These are phyloP conservation scores for Drosophila trapezifrons DNA, from an alignment of 1,140 invertebrate species.

Conservation along the genomic window DNA sequence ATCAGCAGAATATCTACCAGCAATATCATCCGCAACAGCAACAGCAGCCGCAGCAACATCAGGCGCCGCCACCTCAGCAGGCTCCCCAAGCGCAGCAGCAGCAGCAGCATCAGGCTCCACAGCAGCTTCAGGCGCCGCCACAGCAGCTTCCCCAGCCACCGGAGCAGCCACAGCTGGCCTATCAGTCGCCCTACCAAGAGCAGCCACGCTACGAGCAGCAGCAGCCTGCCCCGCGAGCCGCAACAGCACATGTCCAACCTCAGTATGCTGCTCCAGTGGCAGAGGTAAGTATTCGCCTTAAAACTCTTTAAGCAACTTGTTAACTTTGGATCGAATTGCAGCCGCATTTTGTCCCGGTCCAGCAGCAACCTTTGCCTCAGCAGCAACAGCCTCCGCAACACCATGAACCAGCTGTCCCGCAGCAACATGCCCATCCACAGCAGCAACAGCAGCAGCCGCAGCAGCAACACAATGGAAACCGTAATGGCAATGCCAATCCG, in stretches of 20 bases:
- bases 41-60: constrained; percentile 19
- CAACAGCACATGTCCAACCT: constrained; percentile 17
- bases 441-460: constrained; percentile 5
- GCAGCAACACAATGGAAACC: constrained; percentile 38
- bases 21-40: constrained; percentile 59
- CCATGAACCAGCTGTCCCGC: constrained; percentile 1
- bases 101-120: constrained; percentile 17
- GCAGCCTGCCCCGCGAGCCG: constrained; percentile 13
- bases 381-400: constrained; percentile 25
- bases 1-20: constrained; percentile 62
- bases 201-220: constrained; percentile 41
- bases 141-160: constrained; percentile 31
- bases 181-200: constrained; percentile 44
- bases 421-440: constrained; percentile 19
- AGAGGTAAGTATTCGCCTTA: constrained; percentile 14
- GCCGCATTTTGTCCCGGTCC: constrained; percentile 5
- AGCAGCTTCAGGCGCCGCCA: constrained; percentile 20
- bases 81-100: constrained; percentile 17
- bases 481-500: constrained; percentile 29
- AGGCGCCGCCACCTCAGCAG: constrained; percentile 15
- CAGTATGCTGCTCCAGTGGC: constrained; percentile 29
- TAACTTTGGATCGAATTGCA: background rate
- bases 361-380: constrained; percentile 19
- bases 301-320: no score
- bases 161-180: constrained; percentile 34